Evolutionary conservation across 2,113 vertebrate genomes (phyloP).

Genomic region (Fukomys damarensis): DNA sequence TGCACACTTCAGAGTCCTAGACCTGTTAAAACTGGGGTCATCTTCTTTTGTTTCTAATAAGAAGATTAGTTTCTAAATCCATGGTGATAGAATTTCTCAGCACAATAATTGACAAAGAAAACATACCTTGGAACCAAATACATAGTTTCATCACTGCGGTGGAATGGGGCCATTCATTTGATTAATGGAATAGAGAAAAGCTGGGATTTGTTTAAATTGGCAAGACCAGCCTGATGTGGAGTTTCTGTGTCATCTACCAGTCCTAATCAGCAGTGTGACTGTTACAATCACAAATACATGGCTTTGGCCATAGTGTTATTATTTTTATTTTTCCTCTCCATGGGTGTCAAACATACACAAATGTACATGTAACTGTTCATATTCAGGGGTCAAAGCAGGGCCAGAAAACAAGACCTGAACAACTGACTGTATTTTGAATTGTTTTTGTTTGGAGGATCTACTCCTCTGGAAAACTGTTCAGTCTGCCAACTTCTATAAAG

Average conservation of each 20-base stretch:
- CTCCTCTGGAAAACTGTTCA: slow-evolving; percentile 16
- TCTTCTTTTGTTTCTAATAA: background rate
- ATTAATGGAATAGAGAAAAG: background rate
- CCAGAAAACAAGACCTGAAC: background rate
- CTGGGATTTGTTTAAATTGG: slow-evolving; percentile 53
- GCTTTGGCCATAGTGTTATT: background rate
- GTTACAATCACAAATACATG: slow-evolving; percentile 11
- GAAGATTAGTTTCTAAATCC: slow-evolving; percentile 50
- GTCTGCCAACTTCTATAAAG: slow-evolving; percentile 31
- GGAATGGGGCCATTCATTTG: background rate
- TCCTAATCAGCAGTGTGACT: slow-evolving; percentile 32
- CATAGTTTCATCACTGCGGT: background rate
- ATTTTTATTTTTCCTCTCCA: background rate
- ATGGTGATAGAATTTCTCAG: slow-evolving; percentile 45
- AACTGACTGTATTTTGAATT: slow-evolving; percentile 43
- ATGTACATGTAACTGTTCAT: background rate
- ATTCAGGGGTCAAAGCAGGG: background rate
- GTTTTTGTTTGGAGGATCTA: slow-evolving; percentile 24
- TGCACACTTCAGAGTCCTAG: background rate
- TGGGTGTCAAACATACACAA: background rate
- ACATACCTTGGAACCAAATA: slow-evolving; percentile 14
- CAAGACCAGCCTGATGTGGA: background rate
- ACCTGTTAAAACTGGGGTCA: background rate
- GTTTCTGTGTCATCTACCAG: background rate
- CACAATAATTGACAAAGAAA: slow-evolving; percentile 63